Evolutionary conservation across 2,888 invertebrate genomes (phyloP).

Genomic region (Sericinus montela): DNA sequence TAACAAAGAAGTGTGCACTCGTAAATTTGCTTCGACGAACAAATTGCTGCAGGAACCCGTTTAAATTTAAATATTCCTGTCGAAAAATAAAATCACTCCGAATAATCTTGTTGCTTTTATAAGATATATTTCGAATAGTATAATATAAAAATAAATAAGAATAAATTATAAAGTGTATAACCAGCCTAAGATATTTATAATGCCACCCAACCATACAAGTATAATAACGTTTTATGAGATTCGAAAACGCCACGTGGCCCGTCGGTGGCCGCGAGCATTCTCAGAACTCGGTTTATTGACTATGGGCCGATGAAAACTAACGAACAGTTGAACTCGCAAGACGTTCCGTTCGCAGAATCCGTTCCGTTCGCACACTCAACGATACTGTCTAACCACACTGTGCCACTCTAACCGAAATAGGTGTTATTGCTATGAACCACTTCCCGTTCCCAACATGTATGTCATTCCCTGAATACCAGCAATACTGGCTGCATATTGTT

Average conservation of each 20-base stretch:
- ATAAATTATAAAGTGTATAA: not conserved
- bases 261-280: conserved; percentile 56
- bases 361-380: conserved; percentile 23
- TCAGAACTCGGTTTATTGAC: conserved; percentile 66
- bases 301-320: conserved; percentile 69
- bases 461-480: not conserved
- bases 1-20: conserved; percentile 56
- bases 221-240: conserved; percentile 49
- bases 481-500: not conserved
- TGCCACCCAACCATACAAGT: conserved; percentile 16
- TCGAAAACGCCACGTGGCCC: conserved; percentile 49
- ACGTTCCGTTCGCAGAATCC: conserved; percentile 37
- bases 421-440: conserved; percentile 21
- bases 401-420: conserved; percentile 25
- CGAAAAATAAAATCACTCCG: too few species aligned
- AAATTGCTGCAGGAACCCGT: conserved; percentile 36
- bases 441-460: conserved; percentile 25
- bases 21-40: conserved; percentile 69
- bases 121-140: too few species aligned
- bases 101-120: too few species aligned
- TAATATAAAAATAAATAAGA: too few species aligned
- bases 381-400: conserved; percentile 13
- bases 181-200: conserved; percentile 20
- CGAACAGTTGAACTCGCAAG: conserved; percentile 51
- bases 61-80: too few species aligned